Evolutionary conservation across 2,888 invertebrate species (phyloP).

Genomic region (Resseliella maxima): DNA sequence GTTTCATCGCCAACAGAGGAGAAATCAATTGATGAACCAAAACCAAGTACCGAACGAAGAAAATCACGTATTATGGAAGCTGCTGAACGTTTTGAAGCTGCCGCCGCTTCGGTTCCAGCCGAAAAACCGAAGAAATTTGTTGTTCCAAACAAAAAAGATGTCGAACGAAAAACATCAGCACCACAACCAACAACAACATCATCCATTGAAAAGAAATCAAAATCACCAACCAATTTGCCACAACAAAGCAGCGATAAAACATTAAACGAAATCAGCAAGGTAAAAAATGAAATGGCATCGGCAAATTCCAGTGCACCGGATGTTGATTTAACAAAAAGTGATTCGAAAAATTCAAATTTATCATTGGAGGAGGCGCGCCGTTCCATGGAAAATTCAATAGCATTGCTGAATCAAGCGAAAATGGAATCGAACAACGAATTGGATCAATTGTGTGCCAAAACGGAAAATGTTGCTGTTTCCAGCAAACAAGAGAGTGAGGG

Average conservation of each 20-base stretch:
- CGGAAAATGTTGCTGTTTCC: conserved; percentile 65
- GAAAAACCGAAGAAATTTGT: conserved; percentile 82
- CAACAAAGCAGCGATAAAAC: conserved; percentile 56
- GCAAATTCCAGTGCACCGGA: conserved; percentile 63
- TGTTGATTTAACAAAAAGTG: conserved; percentile 67
- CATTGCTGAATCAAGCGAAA: conserved; percentile 71
- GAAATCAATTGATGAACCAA: conserved; percentile 67
- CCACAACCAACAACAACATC: conserved; percentile 66
- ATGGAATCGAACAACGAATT: conserved; percentile 67
- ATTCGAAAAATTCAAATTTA: conserved; percentile 71
- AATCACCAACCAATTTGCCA: conserved; percentile 60
- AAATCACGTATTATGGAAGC: conserved; percentile 77
- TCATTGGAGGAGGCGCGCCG: conserved; percentile 71
- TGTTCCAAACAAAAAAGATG: conserved; percentile 84
- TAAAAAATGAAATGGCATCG: conserved; percentile 63
- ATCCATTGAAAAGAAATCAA: neutral
- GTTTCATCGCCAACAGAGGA: conserved; percentile 58
- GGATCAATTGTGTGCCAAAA: conserved; percentile 67
- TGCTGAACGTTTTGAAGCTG: conserved; percentile 76
- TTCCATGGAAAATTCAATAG: conserved; percentile 75
- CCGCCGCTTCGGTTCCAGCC: conserved; percentile 62
- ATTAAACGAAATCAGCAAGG: conserved; percentile 60
- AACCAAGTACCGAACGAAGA: conserved; percentile 71
- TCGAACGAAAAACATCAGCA: conserved; percentile 81
- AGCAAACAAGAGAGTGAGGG: conserved; percentile 63